Percentiles rank a stretch among this genome's conserved stretches.
Conservation (phyloP, 2,888 invertebrate species). For the Trachelus iudaicus region DNA sequence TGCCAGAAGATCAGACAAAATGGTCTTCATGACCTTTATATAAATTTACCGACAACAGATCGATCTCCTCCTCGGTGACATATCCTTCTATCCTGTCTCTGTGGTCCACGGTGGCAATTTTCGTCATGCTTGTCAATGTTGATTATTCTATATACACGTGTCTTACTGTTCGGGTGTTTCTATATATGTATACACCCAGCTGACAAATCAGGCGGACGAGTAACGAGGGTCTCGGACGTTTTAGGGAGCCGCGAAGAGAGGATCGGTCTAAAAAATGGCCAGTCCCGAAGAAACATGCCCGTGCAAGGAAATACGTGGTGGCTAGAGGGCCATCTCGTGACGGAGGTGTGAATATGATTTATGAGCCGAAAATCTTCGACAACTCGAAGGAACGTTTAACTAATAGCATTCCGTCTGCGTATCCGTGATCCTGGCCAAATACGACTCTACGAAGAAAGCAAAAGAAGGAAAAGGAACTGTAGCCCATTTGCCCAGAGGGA, state of each 20-base stretch:
- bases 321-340: constrained; percentile 9
- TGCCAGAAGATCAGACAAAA: background rate
- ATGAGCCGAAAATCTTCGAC: constrained; percentile 15
- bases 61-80: background rate
- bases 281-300: constrained; percentile 1
- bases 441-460: background rate
- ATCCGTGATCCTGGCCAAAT: constrained; percentile 3
- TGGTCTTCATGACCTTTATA: background rate
- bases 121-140: background rate
- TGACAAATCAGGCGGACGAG: background rate
- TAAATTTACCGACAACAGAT: background rate
- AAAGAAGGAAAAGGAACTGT: background rate
- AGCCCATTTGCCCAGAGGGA: background rate
- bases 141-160: background rate
- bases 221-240: background rate
- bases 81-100: background rate
- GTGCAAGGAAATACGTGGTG: constrained; percentile 13
- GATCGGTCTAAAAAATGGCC: constrained; percentile 3
- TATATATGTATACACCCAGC: background rate
- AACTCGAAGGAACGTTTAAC: constrained; percentile 8
- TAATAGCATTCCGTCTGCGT: background rate
- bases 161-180: background rate
- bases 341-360: constrained; percentile 23
- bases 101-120: background rate
- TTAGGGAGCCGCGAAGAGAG: background rate